Evolutionary conservation across 2,113 vertebrate species (phyloP), one percentile per base, ranked within the genome.

Genomic region (Poeciliopsis prolifica): DNA sequence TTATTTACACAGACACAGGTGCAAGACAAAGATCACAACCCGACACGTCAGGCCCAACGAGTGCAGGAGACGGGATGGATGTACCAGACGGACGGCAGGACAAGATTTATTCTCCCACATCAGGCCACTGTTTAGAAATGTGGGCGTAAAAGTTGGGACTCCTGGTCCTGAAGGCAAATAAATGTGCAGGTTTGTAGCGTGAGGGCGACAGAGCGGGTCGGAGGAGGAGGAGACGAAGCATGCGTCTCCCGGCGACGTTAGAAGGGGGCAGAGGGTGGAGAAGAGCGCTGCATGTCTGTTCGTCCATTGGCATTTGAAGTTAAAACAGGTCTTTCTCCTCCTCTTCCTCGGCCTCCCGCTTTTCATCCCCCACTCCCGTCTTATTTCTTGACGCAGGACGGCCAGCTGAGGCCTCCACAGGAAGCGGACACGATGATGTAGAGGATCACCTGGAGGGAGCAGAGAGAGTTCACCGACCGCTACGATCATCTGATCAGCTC

Each of bases 331-430:
- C 35, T 72, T 72, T 78, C 73, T 78, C 64, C 82, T 40, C 40
- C 67, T 64, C 74, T 65, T 63, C 61, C 68, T 63, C 67, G 22
- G 35, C 75, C 71, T 77, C 65, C 63, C 35, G 44, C 77, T 82
- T 29, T 54, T 79, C n/a, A 28, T 37, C n/a, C 28, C 28, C 40
- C 12, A 0, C 22, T 64, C 4, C 72, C 54, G 30, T 80, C 74
- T 92, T 95, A 97, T 90, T 98, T 94, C 61, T 95, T 88, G 86
- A 96, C 95, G 70, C 98, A 99, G 35, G 1, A 83, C 3, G 95
- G 95, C 97, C 96, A 99, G 5, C 90, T 94, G 42, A 98, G 94
- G 40, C 97, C 97, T 1, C 96, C 97, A 2, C 97, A 99, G 62
- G 95, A 77, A 14, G 84, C 94, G 0, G 96, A 96, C 9, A 98